Evolutionary conservation across 2,888 invertebrate species (phyloP).

Genomic region (Sinodicranocentrus sp.): DNA sequence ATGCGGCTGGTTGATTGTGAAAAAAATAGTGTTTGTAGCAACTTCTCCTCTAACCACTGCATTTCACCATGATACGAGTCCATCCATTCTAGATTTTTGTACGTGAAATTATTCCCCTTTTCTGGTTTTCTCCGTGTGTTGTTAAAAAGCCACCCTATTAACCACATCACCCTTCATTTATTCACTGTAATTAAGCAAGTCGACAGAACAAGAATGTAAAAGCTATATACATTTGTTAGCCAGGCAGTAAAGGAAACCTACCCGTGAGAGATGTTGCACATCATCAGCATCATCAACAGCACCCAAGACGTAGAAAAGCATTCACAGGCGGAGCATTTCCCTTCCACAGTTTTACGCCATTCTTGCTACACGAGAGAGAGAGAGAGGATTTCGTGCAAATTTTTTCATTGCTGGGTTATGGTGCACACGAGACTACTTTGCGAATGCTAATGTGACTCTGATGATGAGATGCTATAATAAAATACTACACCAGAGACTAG

Average conservation of each 20-base stretch:
- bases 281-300: conserved; percentile 60
- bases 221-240: conserved; percentile 16
- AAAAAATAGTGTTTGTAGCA: too few relatives aligned
- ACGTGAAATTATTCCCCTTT: conserved; percentile 48
- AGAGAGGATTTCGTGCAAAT: conserved; percentile 28
- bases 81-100: too few relatives aligned
- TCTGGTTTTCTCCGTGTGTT: conserved; percentile 49
- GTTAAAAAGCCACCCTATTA: conserved; percentile 64
- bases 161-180: conserved; percentile 65
- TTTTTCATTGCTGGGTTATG: not conserved
- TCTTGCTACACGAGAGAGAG: too few relatives aligned
- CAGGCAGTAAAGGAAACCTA: conserved; percentile 35
- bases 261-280: conserved; percentile 67
- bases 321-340: too few relatives aligned
- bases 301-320: not conserved
- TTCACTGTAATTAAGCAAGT: conserved; percentile 58
- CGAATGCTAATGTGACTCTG: conserved; percentile 11
- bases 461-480: conserved; percentile 36
- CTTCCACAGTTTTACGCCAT: too few relatives aligned
- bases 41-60: too few relatives aligned
- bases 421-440: conserved; percentile 33
- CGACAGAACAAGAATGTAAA: conserved; percentile 50
- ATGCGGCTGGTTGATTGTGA: too few relatives aligned
- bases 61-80: not conserved
- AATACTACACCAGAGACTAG: not conserved